Conservation (phyloP, 2,888 invertebrate genomes). For the Oscheius onirici region DNA sequence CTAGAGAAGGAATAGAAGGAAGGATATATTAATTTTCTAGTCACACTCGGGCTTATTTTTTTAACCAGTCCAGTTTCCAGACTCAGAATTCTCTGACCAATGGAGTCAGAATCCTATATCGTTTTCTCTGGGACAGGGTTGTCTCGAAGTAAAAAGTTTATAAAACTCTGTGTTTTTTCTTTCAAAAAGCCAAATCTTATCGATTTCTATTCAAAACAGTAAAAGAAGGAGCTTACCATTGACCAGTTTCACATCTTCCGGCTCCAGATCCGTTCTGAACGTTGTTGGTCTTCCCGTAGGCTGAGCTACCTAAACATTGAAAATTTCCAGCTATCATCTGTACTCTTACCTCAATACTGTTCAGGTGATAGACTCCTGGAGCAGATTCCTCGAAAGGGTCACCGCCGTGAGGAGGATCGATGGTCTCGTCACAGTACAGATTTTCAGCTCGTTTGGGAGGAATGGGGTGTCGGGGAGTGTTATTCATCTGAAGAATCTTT, state of each 20-base stretch:
- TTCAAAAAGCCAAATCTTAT: neutral
- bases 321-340: neutral
- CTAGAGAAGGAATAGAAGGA: too few species aligned
- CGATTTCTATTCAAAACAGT: neutral
- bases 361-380: slow-evolving; percentile 17
- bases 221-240: slow-evolving; percentile 49
- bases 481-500: neutral
- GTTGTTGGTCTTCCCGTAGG: slow-evolving; percentile 80
- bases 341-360: slow-evolving; percentile 2
- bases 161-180: too few species aligned
- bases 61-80: too few species aligned
- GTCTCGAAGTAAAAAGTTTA: neutral
- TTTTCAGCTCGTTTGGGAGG: slow-evolving; percentile 1
- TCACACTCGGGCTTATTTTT: too few species aligned
- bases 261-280: slow-evolving; percentile 63
- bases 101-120: too few species aligned
- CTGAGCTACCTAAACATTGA: slow-evolving; percentile 1
- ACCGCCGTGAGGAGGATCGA: neutral
- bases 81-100: too few species aligned
- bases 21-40: too few species aligned
- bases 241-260: slow-evolving; percentile 64
- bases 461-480: neutral
- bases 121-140: too few species aligned
- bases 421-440: slow-evolving; percentile 12
- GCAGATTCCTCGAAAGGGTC: slow-evolving; percentile 5